These are phyloP conservation scores for Corythaixoides concolor DNA, from an alignment of 2,113 vertebrate genomes.

Conservation along the genomic window DNA sequence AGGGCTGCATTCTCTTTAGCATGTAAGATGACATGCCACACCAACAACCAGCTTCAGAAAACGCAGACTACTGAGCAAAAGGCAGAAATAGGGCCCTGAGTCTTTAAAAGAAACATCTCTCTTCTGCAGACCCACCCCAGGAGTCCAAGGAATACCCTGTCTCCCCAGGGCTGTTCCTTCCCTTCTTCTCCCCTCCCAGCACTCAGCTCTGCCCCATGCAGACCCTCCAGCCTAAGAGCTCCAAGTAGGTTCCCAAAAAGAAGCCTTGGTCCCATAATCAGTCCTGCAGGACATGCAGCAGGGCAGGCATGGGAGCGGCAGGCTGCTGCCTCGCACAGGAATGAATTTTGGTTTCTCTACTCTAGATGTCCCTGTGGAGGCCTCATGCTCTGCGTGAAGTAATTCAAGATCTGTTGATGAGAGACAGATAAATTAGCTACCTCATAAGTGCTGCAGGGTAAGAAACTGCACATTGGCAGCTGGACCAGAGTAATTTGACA, in stretches of 20 bases:
- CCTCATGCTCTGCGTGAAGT: neutral
- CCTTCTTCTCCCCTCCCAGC: neutral
- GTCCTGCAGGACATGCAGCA: neutral
- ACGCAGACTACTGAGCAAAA: neutral
- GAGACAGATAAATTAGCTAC: conserved; percentile 21
- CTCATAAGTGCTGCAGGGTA: neutral
- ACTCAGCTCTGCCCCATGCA: neutral
- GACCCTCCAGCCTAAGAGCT: neutral
- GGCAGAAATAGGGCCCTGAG: neutral
- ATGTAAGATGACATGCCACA: neutral
- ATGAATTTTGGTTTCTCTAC: neutral
- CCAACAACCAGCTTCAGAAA: neutral
- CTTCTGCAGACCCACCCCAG: neutral
- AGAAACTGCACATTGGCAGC: neutral
- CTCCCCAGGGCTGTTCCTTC: neutral
- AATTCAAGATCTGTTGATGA: conserved; percentile 23
- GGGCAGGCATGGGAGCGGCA: neutral
- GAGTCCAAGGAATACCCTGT: neutral
- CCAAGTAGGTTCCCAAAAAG: neutral
- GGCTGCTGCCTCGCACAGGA: neutral
- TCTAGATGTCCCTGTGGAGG: neutral
- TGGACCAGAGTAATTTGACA: neutral
- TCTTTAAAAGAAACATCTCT: neutral
- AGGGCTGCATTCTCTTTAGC: neutral
- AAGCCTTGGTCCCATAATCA: neutral